Evolutionary conservation across 2,888 invertebrate genomes (phyloP).

Genomic region (Cerceris ruficornis): DNA sequence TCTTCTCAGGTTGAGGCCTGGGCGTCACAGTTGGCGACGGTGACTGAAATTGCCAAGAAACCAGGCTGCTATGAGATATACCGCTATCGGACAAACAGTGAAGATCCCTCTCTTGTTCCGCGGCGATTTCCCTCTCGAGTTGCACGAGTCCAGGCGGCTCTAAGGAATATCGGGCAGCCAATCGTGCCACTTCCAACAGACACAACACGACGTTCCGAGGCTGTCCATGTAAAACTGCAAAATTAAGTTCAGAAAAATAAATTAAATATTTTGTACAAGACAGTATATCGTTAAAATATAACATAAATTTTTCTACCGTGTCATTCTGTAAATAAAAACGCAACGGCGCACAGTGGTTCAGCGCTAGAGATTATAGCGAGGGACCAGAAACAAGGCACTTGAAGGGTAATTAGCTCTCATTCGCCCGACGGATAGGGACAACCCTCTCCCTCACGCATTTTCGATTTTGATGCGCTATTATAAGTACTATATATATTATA

Average conservation of each 20-base stretch:
- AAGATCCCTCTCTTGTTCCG: conserved; percentile 87
- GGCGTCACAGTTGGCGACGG: conserved; percentile 81
- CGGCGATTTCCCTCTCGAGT: conserved; percentile 93
- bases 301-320: too few relatives aligned
- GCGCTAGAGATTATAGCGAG: too few relatives aligned
- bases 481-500: too few relatives aligned
- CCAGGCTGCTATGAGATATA: conserved; percentile 83
- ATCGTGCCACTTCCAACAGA: conserved; percentile 91
- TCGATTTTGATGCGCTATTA: too few relatives aligned
- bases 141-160: conserved; percentile 93
- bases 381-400: too few relatives aligned
- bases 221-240: conserved; percentile 90
- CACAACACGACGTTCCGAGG: conserved; percentile 93
- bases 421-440: too few relatives aligned
- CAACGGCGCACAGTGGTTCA: too few relatives aligned
- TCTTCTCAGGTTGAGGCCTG: conserved; percentile 81
- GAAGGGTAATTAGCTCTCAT: too few relatives aligned
- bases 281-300: too few relatives aligned
- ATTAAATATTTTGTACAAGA: neutral
- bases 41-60: conserved; percentile 88
- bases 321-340: too few relatives aligned
- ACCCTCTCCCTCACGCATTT: too few relatives aligned
- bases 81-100: conserved; percentile 84
- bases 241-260: neutral
- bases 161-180: conserved; percentile 89